These are phyloP conservation scores for Copsychus sechellarum DNA, from an alignment of 2,113 vertebrate genomes.

Conservation along the genomic window DNA sequence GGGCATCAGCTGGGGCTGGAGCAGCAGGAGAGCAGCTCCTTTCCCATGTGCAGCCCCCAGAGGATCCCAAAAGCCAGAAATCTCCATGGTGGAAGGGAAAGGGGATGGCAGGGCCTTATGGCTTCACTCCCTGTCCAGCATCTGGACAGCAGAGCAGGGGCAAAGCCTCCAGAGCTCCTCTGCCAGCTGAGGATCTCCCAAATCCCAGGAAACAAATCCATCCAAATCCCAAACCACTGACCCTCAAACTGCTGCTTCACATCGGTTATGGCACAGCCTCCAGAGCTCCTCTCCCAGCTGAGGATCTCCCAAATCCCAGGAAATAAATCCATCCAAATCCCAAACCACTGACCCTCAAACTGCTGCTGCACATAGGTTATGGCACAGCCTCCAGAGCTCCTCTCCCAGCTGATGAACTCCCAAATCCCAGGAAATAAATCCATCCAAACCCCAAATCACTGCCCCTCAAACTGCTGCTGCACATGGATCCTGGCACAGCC, in stretches of 20 bases:
- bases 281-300: neutral
- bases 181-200: neutral
- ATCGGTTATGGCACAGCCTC: rapidly evolving
- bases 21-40: neutral
- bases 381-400: rapidly evolving
- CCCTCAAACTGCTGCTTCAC: rapidly evolving
- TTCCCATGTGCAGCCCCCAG: neutral
- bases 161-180: neutral
- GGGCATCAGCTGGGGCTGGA: constrained; percentile 27
- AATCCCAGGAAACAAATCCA: neutral
- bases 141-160: neutral
- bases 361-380: rapidly evolving
- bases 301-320: neutral
- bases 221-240: rapidly evolving
- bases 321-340: neutral
- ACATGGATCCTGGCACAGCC: rapidly evolving
- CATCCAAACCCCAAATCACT: rapidly evolving
- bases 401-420: neutral
- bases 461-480: rapidly evolving
- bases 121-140: neutral
- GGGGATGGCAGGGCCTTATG: rapidly evolving
- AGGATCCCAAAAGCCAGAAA: neutral
- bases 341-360: too few relatives aligned
- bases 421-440: neutral
- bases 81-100: neutral